Conservation (phyloP, 2,888 invertebrate species). For the Dryocosmus kuriphilus region DNA sequence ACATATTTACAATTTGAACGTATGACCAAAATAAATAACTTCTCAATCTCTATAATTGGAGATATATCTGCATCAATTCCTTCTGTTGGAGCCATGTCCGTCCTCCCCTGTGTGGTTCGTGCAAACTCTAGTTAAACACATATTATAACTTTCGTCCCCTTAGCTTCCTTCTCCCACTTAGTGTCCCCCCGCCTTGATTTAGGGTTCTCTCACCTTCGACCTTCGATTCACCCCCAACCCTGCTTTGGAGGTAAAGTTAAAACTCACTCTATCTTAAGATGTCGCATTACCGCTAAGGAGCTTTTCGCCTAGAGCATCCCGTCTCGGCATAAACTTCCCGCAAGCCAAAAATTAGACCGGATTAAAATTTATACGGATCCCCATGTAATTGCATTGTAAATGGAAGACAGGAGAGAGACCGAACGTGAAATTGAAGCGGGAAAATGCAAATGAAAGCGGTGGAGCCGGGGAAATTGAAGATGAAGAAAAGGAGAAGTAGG, state of each 20-base stretch:
- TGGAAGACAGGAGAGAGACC: slow-evolving; percentile 43
- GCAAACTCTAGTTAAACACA: not conserved
- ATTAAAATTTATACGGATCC: slow-evolving; percentile 65
- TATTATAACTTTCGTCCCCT: slow-evolving; percentile 40
- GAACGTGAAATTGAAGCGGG: slow-evolving; percentile 42
- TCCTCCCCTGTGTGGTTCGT: too few relatives aligned
- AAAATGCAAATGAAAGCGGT: slow-evolving; percentile 34
- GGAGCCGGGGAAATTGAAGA: slow-evolving; percentile 52
- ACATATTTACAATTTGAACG: too few relatives aligned
- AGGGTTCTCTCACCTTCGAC: slow-evolving; percentile 37
- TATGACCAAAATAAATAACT: too few relatives aligned
- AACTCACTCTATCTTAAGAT: slow-evolving; percentile 64
- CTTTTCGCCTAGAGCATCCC: slow-evolving; percentile 62
- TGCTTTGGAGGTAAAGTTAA: slow-evolving; percentile 49
- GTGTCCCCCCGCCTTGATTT: slow-evolving; percentile 47
- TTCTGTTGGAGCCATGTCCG: too few relatives aligned
- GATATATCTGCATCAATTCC: too few relatives aligned
- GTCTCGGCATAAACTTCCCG: slow-evolving; percentile 59
- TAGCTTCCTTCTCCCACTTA: slow-evolving; percentile 27
- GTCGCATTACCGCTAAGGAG: slow-evolving; percentile 69
- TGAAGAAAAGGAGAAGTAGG: slow-evolving; percentile 40
- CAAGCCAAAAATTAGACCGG: slow-evolving; percentile 64
- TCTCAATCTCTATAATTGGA: too few relatives aligned
- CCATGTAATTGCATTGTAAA: slow-evolving; percentile 63
- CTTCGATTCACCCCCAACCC: slow-evolving; percentile 39